These are phyloP conservation scores for Drosophila nr. perissopoda DNA, from an alignment of 2,888 invertebrate species.

Conservation along the genomic window DNA sequence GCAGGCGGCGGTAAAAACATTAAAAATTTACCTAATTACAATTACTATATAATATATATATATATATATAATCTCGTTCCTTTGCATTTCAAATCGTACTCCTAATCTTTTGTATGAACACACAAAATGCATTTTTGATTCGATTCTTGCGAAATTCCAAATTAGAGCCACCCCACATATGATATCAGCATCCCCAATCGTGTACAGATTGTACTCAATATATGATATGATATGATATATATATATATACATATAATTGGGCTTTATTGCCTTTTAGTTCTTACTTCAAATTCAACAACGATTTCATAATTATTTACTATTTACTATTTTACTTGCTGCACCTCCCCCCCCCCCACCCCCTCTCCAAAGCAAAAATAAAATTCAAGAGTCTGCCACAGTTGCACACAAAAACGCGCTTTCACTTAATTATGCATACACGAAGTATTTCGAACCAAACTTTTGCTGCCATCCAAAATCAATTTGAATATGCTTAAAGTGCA, in stretches of 20 bases:
- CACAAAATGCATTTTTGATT: constrained; percentile 51
- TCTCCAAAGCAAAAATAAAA: background rate
- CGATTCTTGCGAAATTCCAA: constrained; percentile 57
- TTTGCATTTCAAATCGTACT: constrained; percentile 46
- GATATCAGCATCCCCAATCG: constrained; percentile 43
- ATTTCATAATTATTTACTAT: constrained; percentile 40
- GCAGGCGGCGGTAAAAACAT: constrained; percentile 80
- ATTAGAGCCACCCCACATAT: constrained; percentile 47
- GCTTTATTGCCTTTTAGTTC: constrained; percentile 49
- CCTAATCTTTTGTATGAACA: constrained; percentile 48
- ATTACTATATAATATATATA: constrained; percentile 18
- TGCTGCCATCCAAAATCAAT: constrained; percentile 21
- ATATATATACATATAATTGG: constrained; percentile 32
- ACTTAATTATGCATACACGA: constrained; percentile 52
- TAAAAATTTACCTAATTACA: constrained; percentile 21
- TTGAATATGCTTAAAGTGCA: background rate
- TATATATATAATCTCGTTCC: constrained; percentile 36
- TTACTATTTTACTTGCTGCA: constrained; percentile 39
- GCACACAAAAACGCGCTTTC: constrained; percentile 47
- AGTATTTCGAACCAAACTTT: constrained; percentile 40
- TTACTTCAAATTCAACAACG: constrained; percentile 10
- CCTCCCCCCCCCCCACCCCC: background rate
- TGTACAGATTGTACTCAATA: constrained; percentile 18
- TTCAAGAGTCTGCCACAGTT: constrained; percentile 32
- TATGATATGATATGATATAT: background rate